Conservation (phyloP, 2,888 invertebrate species). For the Gymnocheta viridis region DNA sequence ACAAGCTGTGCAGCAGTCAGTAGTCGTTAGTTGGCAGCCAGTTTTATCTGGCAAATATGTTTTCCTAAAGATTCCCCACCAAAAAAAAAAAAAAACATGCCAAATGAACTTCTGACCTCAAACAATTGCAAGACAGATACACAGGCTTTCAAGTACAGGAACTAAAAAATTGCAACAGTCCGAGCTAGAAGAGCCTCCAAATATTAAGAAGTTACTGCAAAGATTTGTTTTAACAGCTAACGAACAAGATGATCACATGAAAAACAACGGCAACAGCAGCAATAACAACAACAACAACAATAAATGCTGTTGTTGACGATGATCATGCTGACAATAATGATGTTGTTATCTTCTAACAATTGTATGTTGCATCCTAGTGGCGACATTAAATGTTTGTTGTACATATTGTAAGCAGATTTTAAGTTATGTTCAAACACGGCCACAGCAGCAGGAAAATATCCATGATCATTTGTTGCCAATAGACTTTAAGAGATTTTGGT, state of each 20-base stretch:
- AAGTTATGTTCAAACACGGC: conserved; percentile 46
- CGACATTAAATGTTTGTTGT: conserved; percentile 59
- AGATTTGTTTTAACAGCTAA: conserved; percentile 60
- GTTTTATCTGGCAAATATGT: conserved; percentile 48
- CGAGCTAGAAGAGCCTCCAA: conserved; percentile 1
- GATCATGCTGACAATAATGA: conserved; percentile 49
- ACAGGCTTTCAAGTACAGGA: conserved; percentile 15
- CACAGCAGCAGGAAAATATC: conserved; percentile 1
- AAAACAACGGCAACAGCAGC: background rate
- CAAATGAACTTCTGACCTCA: conserved; percentile 67
- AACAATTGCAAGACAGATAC: conserved; percentile 37
- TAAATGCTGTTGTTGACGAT: conserved; percentile 17
- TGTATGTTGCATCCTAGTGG: conserved; percentile 57
- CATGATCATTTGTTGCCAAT: conserved; percentile 31
- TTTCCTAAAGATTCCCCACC: conserved; percentile 51
- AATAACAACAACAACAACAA: too few species aligned
- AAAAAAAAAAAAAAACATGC: conserved; percentile 31
- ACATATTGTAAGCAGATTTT: conserved; percentile 62
- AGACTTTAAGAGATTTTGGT: conserved; percentile 10
- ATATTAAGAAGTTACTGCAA: conserved; percentile 22
- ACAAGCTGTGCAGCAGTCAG: conserved; percentile 50
- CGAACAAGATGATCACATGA: conserved; percentile 54
- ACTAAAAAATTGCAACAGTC: background rate
- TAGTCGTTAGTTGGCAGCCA: conserved; percentile 57
- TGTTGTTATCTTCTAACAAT: conserved; percentile 49